Percentiles rank a stretch among this genome's conserved stretches.
These are phyloP conservation scores for Dicranocentrus wangi DNA, from an alignment of 2,888 invertebrate genomes.

Conservation along the genomic window DNA sequence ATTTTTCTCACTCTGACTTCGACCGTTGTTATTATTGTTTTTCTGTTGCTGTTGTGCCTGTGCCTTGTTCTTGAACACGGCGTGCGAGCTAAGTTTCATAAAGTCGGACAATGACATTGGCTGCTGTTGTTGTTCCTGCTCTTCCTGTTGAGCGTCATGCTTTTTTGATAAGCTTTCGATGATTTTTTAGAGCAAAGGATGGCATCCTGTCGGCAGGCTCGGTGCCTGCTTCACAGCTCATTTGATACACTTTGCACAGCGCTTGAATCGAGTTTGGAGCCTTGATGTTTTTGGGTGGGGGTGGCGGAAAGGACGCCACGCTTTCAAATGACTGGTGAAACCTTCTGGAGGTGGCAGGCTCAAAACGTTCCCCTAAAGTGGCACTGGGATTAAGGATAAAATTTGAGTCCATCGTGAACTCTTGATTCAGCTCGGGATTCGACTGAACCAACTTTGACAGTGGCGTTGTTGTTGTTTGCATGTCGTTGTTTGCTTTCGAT, in stretches of 20 bases:
- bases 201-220: slow-evolving; percentile 13
- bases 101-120: slow-evolving; percentile 57
- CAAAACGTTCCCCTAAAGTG: background rate
- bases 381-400: background rate
- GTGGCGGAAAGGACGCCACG: slow-evolving; percentile 26
- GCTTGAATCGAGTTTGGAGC: slow-evolving; percentile 14
- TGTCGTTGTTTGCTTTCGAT: slow-evolving; percentile 5
- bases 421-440: slow-evolving; percentile 25
- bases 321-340: slow-evolving; percentile 48
- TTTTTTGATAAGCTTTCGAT: background rate
- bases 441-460: slow-evolving; percentile 6
- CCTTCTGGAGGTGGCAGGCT: background rate
- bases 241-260: too few species aligned
- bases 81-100: slow-evolving; percentile 40
- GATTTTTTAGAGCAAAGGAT: background rate
- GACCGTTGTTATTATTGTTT: background rate
- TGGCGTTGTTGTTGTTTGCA: slow-evolving; percentile 15
- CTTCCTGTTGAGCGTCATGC: background rate
- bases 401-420: slow-evolving; percentile 1
- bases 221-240: too few species aligned
- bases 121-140: background rate
- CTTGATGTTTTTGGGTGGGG: slow-evolving; percentile 18
- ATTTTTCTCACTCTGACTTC: slow-evolving; percentile 1
- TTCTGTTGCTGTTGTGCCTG: too few species aligned
- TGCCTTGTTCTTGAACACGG: slow-evolving; percentile 26